Evolutionary conservation across 2,797 vertebrate genomes (phyloP).

Genomic region (Cyprinodon diabolis): DNA sequence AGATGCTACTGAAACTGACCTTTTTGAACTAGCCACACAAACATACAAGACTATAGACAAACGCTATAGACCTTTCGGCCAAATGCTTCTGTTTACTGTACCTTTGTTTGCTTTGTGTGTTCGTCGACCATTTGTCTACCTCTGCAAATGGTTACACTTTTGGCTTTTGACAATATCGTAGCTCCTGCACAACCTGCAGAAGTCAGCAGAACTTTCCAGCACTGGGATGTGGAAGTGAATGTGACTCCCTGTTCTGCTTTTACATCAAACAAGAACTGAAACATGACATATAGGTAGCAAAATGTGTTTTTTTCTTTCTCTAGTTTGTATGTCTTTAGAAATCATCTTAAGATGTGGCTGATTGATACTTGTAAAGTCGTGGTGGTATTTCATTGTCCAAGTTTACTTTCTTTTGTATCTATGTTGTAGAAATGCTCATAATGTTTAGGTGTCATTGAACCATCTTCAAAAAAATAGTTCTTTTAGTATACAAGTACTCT

Average conservation of each 20-base stretch:
- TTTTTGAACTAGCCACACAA: slow-evolving; percentile 19
- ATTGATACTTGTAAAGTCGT: not conserved
- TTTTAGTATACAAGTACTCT: no score
- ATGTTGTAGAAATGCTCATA: not conserved
- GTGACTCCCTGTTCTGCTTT: slow-evolving; percentile 26
- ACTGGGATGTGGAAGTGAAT: slow-evolving; percentile 34
- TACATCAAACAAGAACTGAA: slow-evolving; percentile 45
- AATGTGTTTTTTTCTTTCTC: not conserved
- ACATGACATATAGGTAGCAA: slow-evolving; percentile 23
- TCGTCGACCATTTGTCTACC: slow-evolving; percentile 49
- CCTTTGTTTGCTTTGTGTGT: slow-evolving; percentile 64
- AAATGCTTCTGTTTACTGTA: slow-evolving; percentile 50
- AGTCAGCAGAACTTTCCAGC: slow-evolving; percentile 72
- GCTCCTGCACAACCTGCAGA: slow-evolving; percentile 50
- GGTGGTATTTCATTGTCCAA: not conserved
- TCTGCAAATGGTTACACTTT: slow-evolving; percentile 56
- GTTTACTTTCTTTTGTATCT: not conserved
- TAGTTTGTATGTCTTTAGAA: not conserved
- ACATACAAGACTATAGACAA: not conserved
- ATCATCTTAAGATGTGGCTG: not conserved
- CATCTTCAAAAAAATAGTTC: no score
- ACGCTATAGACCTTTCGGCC: slow-evolving; percentile 16
- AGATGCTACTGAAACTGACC: not conserved
- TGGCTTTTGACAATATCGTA: slow-evolving; percentile 47
- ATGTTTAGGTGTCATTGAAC: not conserved